phyloP scores from a whole-genome alignment of 2,113 vertebrate genomes.

The Myrmecophaga tridactyla region DNA sequence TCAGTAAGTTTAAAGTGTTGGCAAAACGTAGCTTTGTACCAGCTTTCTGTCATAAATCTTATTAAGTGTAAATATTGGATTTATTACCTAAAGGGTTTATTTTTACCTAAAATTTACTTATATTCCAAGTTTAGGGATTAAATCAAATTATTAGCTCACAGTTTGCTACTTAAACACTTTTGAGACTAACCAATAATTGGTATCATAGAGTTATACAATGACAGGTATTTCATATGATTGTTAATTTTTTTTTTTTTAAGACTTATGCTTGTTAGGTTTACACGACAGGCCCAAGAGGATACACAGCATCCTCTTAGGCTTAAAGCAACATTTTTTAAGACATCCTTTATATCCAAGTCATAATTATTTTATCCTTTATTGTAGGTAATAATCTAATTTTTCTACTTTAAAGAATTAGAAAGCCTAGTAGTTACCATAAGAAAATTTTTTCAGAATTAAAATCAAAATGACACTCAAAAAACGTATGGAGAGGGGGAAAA shows the following conservation, averaged over 20 bases:
- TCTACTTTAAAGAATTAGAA: neutral
- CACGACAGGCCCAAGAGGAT: neutral
- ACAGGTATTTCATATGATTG: neutral
- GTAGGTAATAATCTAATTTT: neutral
- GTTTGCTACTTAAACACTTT: neutral
- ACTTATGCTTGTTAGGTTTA: neutral
- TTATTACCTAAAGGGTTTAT: neutral
- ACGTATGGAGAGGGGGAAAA: neutral
- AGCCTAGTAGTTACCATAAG: neutral
- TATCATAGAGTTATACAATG: neutral
- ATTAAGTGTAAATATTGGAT: neutral
- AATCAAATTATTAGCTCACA: conserved; percentile 10
- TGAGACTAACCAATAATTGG: neutral
- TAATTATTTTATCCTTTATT: neutral
- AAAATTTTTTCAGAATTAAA: neutral
- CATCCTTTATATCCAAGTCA: neutral
- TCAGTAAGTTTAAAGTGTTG: neutral
- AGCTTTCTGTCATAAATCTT: neutral
- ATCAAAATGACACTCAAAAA: conserved; percentile 23
- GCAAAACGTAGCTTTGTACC: neutral
- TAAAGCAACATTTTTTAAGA: neutral
- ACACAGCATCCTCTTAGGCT: neutral
- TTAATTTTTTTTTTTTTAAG: neutral
- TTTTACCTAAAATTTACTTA: neutral
- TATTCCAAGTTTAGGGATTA: neutral